These are phyloP conservation scores for Semotilus atromaculatus DNA, from an alignment of 2,797 vertebrate genomes.

Conservation along the genomic window DNA sequence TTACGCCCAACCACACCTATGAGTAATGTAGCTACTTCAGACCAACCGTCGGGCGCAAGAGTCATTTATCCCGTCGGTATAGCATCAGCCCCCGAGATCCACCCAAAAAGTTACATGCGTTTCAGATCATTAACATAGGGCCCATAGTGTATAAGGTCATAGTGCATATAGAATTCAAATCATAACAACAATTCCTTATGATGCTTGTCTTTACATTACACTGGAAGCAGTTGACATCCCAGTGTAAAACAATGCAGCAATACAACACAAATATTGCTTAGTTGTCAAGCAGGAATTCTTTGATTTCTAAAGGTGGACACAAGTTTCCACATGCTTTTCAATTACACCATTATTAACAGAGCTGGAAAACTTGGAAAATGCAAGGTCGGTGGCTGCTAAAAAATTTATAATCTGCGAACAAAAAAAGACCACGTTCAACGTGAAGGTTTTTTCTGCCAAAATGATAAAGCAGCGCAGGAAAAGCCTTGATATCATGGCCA, in stretches of 20 bases:
- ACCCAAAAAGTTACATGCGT: too few species aligned
- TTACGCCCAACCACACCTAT: too few species aligned
- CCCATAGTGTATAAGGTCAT: background rate
- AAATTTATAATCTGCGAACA: background rate
- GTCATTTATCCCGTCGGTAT: too few species aligned
- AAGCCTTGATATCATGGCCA: slow-evolving; percentile 20
- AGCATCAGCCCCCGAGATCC: too few species aligned
- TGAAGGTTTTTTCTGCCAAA: background rate
- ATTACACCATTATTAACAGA: background rate
- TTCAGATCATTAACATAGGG: too few species aligned
- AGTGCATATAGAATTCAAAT: background rate
- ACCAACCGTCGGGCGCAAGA: too few species aligned
- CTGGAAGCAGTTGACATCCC: background rate
- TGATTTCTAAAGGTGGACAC: background rate
- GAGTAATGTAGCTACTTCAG: too few species aligned
- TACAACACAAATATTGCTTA: background rate
- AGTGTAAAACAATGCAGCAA: background rate
- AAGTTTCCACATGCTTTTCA: background rate
- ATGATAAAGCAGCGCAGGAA: background rate
- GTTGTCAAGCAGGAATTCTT: background rate
- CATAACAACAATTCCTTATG: background rate
- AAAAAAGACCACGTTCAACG: background rate
- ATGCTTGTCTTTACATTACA: background rate
- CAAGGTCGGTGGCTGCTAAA: background rate
- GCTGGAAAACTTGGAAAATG: too few species aligned